Evolutionary conservation across 2,113 vertebrate species (phyloP), one percentile per base, ranked within the genome.

Genomic region (Deroptyus accipitrinus): DNA sequence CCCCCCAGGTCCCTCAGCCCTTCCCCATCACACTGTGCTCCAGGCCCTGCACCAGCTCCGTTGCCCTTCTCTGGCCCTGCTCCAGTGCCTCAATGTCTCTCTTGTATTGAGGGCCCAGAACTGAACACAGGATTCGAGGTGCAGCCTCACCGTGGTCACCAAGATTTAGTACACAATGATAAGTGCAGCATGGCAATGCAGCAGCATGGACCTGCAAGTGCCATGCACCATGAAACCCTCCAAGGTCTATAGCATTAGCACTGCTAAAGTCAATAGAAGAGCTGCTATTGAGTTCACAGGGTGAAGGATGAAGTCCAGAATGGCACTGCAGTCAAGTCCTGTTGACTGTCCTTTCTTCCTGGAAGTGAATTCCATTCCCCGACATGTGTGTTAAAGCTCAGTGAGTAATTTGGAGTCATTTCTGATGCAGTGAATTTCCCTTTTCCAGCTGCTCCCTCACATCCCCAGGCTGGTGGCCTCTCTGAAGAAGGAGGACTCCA

Each of bases 401-500:
- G 18, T 3, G 9, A 64, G 31, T 76, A 54, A 78, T 35, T 28
- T 81, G n/a, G 64, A 89, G 27, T 48, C 6, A 20, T 70, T 90
- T 81, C 49, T 87, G 31, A 83, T 46, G 33, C 4, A 31, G 20
- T 70, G 55, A 79, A 24, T 81, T 80, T 94, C 96, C 59, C 16
- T 93, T 48, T 88, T 74, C 18, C 91, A 99, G 98, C 97, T 98
- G 7, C 97, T 98, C 11, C 98, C 98, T 64, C 98, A 98, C 92
- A 98, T 99, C 41, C 98, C 98, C 10, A 94, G 96, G 51, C 96
- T 98, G 96, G 97, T 99, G 87, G 76, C 91, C 23, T 97, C 98
- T 86, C 97, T 98, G 83, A 95, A 97, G 81, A 98, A 98, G 86
- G 98, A 99, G 51, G 96, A 98, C 75, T 98, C 98, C 25, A 98